Evolutionary conservation across 2,113 vertebrate genomes (phyloP).

Genomic region (Todiramphus saurophagus): DNA sequence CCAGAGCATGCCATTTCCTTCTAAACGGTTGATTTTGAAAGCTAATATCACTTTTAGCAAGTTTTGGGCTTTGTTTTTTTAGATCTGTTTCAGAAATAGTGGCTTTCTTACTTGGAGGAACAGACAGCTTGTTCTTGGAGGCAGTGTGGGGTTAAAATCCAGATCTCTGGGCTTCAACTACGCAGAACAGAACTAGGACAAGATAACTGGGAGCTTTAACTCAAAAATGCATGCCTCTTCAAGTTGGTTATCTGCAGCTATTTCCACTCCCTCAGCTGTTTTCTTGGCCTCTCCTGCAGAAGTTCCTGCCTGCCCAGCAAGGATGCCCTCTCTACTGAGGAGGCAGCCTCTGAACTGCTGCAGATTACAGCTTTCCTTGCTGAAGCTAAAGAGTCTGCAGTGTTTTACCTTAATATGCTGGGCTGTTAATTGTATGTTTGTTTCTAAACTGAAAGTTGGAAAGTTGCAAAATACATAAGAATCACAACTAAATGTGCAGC

Average conservation of each 20-base stretch:
- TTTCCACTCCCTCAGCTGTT: not conserved
- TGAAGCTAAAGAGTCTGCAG: not conserved
- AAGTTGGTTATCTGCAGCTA: not conserved
- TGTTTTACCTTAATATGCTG: not conserved
- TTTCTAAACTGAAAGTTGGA: not conserved
- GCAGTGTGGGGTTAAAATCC: slow-evolving; percentile 4
- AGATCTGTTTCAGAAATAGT: not conserved
- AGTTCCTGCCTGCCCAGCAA: not conserved
- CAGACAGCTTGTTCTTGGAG: not conserved
- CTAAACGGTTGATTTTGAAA: not conserved
- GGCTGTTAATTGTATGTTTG: not conserved
- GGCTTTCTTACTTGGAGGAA: not conserved
- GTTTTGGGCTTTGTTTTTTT: not conserved
- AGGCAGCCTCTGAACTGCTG: not conserved
- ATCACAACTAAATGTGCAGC: not conserved
- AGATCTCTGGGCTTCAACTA: not conserved
- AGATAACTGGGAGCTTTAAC: slow-evolving; percentile 3
- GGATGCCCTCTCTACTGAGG: not conserved
- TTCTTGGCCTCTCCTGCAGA: not conserved
- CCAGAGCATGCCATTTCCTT: not conserved
- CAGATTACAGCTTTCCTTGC: not conserved
- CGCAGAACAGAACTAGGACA: not conserved
- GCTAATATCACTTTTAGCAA: not conserved
- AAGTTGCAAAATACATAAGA: not conserved
- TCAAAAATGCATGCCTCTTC: not conserved